These are phyloP conservation scores for Carlito syrichta DNA, from an alignment of 2,113 vertebrate species.

Conservation along the genomic window DNA sequence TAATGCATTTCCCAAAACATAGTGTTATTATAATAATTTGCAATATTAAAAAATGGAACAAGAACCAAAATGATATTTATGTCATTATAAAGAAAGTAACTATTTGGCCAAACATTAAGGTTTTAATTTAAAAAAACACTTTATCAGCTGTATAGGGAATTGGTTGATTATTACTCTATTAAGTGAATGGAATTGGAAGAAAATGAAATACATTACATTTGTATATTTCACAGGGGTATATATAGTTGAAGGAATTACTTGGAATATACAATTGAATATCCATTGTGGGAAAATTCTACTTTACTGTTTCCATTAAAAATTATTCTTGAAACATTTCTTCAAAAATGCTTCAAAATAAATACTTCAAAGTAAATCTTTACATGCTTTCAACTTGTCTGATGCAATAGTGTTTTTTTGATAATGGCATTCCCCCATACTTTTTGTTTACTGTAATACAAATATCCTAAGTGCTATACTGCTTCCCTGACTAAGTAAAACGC, in stretches of 20 bases:
- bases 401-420: background rate
- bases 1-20: background rate
- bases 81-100: background rate
- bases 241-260: background rate
- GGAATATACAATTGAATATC: background rate
- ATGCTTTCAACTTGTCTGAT: background rate
- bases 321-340: background rate
- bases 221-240: background rate
- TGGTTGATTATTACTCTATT: background rate
- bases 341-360: background rate
- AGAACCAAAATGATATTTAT: background rate
- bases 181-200: background rate
- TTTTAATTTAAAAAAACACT: background rate
- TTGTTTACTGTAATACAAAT: background rate
- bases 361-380: background rate
- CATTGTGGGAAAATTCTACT: background rate
- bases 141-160: background rate
- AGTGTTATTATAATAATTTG: background rate
- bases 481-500: background rate
- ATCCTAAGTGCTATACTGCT: background rate
- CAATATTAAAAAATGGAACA: background rate
- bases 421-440: background rate
- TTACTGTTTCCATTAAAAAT: background rate
- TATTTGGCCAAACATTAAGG: background rate
- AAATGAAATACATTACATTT: background rate